Percentiles rank a stretch among this genome's conserved stretches.
phyloP scores from a whole-genome alignment of 1,140 invertebrate genomes.

The Caenorhabditis inopinata region DNA sequence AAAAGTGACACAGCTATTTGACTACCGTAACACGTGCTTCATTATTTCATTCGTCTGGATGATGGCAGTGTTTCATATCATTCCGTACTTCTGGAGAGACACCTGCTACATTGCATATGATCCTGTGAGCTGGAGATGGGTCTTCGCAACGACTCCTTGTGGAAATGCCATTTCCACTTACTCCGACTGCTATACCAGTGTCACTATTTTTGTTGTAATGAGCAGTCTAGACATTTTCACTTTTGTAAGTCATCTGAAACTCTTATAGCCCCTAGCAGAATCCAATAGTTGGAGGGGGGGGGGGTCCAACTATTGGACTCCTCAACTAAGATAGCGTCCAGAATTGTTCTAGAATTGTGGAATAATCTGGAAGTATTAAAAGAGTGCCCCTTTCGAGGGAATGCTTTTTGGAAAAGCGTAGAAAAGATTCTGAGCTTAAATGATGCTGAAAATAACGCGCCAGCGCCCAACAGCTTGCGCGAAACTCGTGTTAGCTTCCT shows the following conservation, averaged over 20 bases:
- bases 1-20: neutral
- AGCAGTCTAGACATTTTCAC: neutral
- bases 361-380: too few species aligned
- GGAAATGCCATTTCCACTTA: neutral
- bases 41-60: neutral
- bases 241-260: neutral
- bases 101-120: conserved; percentile 18
- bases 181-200: neutral
- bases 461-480: too few species aligned
- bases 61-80: neutral
- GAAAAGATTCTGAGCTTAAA: too few species aligned
- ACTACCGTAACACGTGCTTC: conserved; percentile 26
- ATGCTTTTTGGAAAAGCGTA: too few species aligned
- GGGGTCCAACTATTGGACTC: too few species aligned
- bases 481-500: too few species aligned
- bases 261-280: too few species aligned
- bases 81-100: conserved; percentile 22
- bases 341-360: too few species aligned
- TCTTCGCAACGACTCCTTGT: neutral
- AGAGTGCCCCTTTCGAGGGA: too few species aligned
- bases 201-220: neutral
- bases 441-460: too few species aligned
- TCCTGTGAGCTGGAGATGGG: neutral
- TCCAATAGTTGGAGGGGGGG: too few species aligned
- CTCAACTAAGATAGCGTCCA: too few species aligned